phyloP scores from a whole-genome alignment of 2,113 vertebrate species.

The Uropsilus gracilis region DNA sequence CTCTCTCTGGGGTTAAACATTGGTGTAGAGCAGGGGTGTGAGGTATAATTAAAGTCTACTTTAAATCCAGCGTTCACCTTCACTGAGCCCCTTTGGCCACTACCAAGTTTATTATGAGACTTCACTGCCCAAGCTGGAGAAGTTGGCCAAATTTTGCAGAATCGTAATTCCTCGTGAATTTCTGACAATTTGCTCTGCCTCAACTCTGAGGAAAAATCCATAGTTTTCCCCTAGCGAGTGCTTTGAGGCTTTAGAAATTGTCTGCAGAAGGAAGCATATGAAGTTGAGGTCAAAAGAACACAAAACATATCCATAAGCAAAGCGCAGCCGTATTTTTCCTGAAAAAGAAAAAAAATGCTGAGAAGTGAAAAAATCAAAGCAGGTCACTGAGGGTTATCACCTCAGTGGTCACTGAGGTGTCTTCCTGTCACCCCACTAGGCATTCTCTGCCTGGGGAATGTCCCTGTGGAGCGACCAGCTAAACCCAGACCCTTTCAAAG shows the following conservation, averaged over 20 bases:
- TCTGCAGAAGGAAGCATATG: background rate
- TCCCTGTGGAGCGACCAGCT: background rate
- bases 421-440: background rate
- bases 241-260: background rate
- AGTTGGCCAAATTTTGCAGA: background rate
- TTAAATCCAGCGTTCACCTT: background rate
- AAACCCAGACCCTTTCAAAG: background rate
- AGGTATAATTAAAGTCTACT: slow-evolving; percentile 13
- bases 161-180: background rate
- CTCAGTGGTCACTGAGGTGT: no score
- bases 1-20: background rate
- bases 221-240: background rate
- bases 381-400: background rate
- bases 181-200: background rate
- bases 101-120: background rate
- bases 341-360: background rate
- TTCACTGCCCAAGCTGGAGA: background rate
- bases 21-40: background rate
- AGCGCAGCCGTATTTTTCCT: background rate
- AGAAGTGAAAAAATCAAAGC: background rate
- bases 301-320: background rate
- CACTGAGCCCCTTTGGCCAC: background rate
- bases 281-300: background rate
- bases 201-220: background rate
- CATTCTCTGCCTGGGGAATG: background rate